Evolutionary conservation across 2,797 vertebrate species (phyloP).

Genomic region (Rhodeus uyekii): DNA sequence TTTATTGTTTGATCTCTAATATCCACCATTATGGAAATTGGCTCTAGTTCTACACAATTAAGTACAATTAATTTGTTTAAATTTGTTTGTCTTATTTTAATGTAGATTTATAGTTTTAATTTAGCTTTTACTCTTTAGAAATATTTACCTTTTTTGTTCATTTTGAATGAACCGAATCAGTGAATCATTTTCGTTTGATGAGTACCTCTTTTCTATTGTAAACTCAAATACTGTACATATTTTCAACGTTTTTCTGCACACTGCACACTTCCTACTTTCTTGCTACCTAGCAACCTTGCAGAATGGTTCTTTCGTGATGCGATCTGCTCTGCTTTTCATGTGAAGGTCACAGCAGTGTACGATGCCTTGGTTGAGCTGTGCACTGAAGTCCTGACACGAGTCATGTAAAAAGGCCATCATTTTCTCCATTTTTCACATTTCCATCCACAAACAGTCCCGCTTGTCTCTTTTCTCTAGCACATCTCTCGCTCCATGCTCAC

Average conservation of each 20-base stretch:
- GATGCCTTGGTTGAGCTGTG: neutral
- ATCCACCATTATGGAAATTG: neutral
- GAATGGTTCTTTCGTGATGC: neutral
- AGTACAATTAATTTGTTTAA: neutral
- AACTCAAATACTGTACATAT: neutral
- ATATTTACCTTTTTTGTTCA: neutral
- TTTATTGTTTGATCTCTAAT: neutral
- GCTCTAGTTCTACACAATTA: neutral
- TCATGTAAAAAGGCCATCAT: neutral
- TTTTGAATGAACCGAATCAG: too few relatives aligned
- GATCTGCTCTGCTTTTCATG: neutral
- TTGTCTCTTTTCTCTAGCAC: neutral
- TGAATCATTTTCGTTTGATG: neutral
- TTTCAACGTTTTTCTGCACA: neutral
- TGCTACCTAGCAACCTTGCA: slow-evolving; percentile 20
- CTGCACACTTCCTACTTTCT: neutral
- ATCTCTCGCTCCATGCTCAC: slow-evolving; percentile 11
- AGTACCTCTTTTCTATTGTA: neutral
- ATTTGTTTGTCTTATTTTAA: neutral
- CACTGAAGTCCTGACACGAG: neutral
- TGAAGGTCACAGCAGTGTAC: neutral
- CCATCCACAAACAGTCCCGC: slow-evolving; percentile 26
- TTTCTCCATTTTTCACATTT: slow-evolving; percentile 2
- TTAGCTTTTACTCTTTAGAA: neutral
- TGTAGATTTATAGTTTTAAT: neutral